A percentile compares a stretch with the other conserved stretches of the same genome.
These are phyloP conservation scores for Xanthia togata DNA, from an alignment of 2,888 invertebrate genomes.

Conservation along the genomic window DNA sequence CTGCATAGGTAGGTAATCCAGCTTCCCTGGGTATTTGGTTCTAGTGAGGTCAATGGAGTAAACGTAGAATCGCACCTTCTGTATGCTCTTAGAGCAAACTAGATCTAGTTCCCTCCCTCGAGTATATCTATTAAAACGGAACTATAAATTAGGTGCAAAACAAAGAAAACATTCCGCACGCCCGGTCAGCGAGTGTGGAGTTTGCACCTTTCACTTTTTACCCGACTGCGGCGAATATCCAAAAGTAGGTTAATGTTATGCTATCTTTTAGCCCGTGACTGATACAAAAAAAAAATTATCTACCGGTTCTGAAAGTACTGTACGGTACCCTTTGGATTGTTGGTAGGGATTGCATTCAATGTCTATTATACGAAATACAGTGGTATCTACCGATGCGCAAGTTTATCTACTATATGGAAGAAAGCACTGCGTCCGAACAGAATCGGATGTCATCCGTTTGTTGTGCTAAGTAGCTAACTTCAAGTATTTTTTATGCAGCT, in stretches of 20 bases:
- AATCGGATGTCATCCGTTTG: not conserved
- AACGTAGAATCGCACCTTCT: not conserved
- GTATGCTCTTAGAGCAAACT: not conserved
- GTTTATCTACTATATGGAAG: not conserved
- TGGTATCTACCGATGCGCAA: not conserved
- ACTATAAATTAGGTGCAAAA: not conserved
- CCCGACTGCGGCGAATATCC: not conserved
- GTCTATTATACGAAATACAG: conserved; percentile 1
- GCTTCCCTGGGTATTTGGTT: not conserved
- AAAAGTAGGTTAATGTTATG: conserved; percentile 14
- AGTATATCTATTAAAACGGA: not conserved
- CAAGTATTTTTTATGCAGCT: not conserved
- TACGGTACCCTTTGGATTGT: not conserved
- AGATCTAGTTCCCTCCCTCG: not conserved
- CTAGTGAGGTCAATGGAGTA: not conserved
- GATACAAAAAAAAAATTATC: not conserved
- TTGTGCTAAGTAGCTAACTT: not conserved
- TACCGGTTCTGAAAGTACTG: not conserved
- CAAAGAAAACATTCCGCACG: not conserved
- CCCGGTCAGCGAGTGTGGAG: not conserved
- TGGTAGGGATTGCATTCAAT: not conserved
- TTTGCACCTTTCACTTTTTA: conserved; percentile 42
- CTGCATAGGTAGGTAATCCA: not conserved
- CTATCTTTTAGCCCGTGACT: not conserved
- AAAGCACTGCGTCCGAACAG: no score